Base-by-base conservation (phyloP, 1,140 invertebrate genomes). In the Aphelinus certus region DNA sequence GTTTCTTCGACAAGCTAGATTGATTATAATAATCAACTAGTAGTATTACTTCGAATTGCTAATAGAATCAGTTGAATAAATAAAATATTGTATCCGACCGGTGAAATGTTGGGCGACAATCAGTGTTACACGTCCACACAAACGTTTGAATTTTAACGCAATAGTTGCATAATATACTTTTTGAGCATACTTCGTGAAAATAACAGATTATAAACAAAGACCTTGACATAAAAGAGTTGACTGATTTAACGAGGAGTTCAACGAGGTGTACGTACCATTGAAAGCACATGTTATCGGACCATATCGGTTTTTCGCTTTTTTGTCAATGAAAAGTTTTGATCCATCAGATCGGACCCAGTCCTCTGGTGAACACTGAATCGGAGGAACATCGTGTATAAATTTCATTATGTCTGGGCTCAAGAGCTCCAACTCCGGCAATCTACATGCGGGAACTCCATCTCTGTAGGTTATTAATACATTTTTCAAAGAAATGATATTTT, bases 401-500 rank as follows among this genome's bases (percentile, higher is more conserved):
- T 90, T 90, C 88, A 91, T 91, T 68, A 95, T 91, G 77, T 92
- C 91, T 7, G 91, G 90, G 80, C 91, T 90, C 77, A 90, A 88
- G 58, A 94, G 79, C 2, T 92, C 90, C 43, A 95, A 84, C 42
- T 90, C 83, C 0, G 93, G 93, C 77, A 92, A 89, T 62, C 90
- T 90, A 79, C 93, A 94, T 10, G 88, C 89, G 42, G 81, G 76
- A 3, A 73, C 61, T 47, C 81, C 82, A 73, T 85, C 79, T 53
- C 82, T 84, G 58, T 62, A 68, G 56, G 55, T 69, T 42, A 51
- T 5, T 60, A 63, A n/a, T 49, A 10, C 72, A 58, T 1, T 57
- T 58, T 60, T 26, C 66, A 57, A 62, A 58, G 43, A 71, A 75
- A 58, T 60, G 6, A 56, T 60, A 60, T 60, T 9, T 1, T 57